Conservation (phyloP, 2,113 vertebrate genomes). For the Hypanus sabinus region DNA sequence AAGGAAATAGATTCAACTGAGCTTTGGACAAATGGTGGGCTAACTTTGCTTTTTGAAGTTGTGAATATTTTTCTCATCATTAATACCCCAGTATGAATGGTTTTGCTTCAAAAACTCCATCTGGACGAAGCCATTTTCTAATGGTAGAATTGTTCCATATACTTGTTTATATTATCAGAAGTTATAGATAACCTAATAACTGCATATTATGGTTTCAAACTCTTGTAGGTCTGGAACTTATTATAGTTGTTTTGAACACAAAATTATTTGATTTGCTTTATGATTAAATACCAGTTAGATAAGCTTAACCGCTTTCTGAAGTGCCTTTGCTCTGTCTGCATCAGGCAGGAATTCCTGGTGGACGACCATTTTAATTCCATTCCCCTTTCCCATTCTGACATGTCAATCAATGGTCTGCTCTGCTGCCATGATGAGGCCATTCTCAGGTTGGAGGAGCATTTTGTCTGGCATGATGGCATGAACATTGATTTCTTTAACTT, state of each 20-base stretch:
- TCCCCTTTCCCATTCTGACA: too few relatives aligned
- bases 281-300: not conserved
- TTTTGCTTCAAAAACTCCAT: not conserved
- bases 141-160: too few relatives aligned
- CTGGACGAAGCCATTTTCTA: not conserved
- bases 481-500: too few relatives aligned
- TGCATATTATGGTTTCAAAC: not conserved
- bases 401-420: too few relatives aligned
- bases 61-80: not conserved
- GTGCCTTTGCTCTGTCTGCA: too few relatives aligned
- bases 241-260: not conserved
- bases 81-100: not conserved
- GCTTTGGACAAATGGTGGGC: not conserved
- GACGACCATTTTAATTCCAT: too few relatives aligned
- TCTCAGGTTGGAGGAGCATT: too few relatives aligned
- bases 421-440: too few relatives aligned
- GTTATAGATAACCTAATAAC: not conserved
- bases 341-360: too few relatives aligned
- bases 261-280: not conserved
- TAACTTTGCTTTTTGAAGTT: not conserved
- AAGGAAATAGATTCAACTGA: not conserved
- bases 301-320: too few relatives aligned
- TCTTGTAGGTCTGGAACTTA: not conserved
- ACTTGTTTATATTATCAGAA: not conserved
- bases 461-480: too few relatives aligned